These are phyloP conservation scores for Aphis gossypii DNA, from an alignment of 1,140 invertebrate species.

Conservation along the genomic window DNA sequence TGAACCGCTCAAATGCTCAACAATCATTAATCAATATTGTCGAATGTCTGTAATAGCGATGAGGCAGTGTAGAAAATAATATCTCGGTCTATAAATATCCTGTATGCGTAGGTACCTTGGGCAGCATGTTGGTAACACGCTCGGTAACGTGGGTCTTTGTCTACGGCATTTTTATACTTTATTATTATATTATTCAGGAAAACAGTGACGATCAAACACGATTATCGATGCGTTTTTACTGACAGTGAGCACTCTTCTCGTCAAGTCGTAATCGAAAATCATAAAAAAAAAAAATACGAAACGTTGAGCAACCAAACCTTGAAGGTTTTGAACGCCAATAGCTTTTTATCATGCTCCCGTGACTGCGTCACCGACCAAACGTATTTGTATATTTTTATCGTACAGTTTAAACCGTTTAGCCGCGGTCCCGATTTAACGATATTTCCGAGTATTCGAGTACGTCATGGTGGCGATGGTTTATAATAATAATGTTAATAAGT, in stretches of 20 bases:
- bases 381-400: background rate
- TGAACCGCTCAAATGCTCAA: background rate
- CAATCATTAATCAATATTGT: no score
- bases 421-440: background rate
- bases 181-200: background rate
- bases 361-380: background rate
- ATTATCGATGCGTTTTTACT: background rate
- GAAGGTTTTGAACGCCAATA: background rate
- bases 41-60: background rate
- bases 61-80: background rate
- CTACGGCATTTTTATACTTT: background rate
- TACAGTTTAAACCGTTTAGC: background rate
- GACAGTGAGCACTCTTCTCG: background rate
- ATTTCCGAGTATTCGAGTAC: background rate
- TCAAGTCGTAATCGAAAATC: background rate
- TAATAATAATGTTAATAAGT: background rate
- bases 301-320: no score
- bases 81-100: background rate
- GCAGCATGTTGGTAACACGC: background rate
- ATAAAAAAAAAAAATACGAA: no score
- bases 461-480: background rate
- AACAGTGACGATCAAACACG: background rate
- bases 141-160: background rate
- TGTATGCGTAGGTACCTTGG: no score
- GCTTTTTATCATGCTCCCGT: background rate